A percentile compares a stretch with the other conserved stretches of the same genome.
Evolutionary conservation across 2,888 invertebrate species (phyloP).

Genomic region (Cosmopolites sordidus): DNA sequence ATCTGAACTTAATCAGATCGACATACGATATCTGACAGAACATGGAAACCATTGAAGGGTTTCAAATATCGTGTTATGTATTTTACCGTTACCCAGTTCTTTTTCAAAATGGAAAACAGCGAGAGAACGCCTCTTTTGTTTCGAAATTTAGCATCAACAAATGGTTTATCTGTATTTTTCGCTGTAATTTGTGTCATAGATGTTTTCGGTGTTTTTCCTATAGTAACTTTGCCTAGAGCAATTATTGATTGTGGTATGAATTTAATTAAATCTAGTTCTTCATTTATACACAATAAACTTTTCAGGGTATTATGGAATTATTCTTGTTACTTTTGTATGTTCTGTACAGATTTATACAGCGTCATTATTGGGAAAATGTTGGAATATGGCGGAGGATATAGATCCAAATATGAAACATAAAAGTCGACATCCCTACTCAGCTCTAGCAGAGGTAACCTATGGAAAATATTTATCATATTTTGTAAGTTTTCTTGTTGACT

Average conservation of each 20-base stretch:
- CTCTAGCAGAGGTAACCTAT: conserved; percentile 74
- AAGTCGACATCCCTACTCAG: conserved; percentile 76
- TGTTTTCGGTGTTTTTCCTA: conserved; percentile 78
- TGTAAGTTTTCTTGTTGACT: conserved; percentile 66
- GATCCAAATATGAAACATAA: conserved; percentile 53
- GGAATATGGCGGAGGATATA: conserved; percentile 72
- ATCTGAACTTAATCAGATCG: too few relatives aligned
- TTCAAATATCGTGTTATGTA: not conserved
- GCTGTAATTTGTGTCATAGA: conserved; percentile 74
- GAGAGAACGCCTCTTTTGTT: conserved; percentile 19
- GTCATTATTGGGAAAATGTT: conserved; percentile 71
- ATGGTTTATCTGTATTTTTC: conserved; percentile 63
- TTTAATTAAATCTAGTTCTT: not conserved
- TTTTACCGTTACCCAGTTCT: not conserved
- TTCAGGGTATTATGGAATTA: conserved; percentile 66
- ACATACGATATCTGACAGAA: not conserved
- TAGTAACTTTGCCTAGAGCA: conserved; percentile 70
- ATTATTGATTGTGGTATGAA: conserved; percentile 69
- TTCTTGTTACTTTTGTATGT: conserved; percentile 63
- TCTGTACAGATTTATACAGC: conserved; percentile 78
- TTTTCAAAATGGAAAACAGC: conserved; percentile 10
- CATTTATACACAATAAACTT: conserved; percentile 1
- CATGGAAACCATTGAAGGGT: not conserved
- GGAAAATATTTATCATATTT: conserved; percentile 59
- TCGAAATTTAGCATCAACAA: not conserved